These are phyloP conservation scores for Threskiornis aethiopicus DNA, from an alignment of 2,797 vertebrate species.

Conservation along the genomic window DNA sequence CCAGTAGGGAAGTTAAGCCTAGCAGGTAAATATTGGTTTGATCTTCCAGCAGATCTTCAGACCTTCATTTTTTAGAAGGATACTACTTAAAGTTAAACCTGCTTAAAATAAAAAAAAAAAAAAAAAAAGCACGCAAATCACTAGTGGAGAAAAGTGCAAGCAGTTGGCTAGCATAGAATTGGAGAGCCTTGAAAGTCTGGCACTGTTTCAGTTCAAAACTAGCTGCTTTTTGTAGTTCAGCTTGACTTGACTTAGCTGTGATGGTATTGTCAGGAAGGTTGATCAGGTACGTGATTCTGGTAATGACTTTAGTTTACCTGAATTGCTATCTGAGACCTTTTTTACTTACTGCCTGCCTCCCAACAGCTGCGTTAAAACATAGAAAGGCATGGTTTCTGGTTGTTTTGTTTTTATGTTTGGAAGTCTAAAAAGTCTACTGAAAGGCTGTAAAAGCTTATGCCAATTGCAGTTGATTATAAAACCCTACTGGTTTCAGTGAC, in stretches of 20 bases:
- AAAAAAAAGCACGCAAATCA: neutral
- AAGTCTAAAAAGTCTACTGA: neutral
- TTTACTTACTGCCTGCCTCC: neutral
- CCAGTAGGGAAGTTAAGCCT: neutral
- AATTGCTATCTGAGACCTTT: neutral
- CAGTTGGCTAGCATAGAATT: neutral
- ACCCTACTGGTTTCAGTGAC: neutral
- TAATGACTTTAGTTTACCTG: neutral
- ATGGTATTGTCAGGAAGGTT: neutral
- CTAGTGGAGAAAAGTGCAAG: neutral
- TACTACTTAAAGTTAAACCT: neutral
- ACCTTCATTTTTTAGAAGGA: neutral
- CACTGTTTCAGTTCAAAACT: neutral
- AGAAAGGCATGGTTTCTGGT: neutral
- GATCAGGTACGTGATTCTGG: neutral
- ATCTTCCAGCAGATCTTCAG: neutral
- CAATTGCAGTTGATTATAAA: neutral
- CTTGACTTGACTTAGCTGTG: neutral
- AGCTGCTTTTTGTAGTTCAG: neutral
- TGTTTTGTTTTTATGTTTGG: neutral
- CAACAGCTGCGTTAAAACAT: neutral
- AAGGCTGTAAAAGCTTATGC: slow-evolving; percentile 4
- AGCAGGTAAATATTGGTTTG: neutral
- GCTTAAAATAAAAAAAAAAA: neutral
- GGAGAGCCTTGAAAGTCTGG: neutral